Percentiles rank a stretch among this genome's conserved stretches.
These are phyloP conservation scores for Eupristina koningsbergeri DNA, from an alignment of 1,140 invertebrate species.

Conservation along the genomic window DNA sequence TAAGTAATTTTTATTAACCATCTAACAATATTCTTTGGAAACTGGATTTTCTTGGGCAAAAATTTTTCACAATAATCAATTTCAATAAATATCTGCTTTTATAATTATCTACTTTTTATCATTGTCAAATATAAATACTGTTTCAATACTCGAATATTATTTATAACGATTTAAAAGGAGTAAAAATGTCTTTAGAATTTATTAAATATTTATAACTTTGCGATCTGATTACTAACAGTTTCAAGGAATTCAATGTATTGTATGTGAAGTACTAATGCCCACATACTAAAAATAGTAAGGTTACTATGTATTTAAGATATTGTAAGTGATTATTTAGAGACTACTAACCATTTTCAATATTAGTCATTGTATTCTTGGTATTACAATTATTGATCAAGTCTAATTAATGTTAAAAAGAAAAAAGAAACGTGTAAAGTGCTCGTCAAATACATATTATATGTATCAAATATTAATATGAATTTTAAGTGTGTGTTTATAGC, in stretches of 20 bases:
- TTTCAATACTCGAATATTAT: not conserved
- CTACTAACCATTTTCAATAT: constrained; percentile 15
- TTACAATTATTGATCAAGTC: constrained; percentile 7
- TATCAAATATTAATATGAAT: too few relatives aligned
- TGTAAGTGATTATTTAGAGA: constrained; percentile 20
- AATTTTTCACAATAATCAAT: too few relatives aligned
- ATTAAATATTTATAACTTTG: constrained; percentile 7
- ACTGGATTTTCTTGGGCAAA: too few relatives aligned
- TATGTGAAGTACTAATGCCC: constrained; percentile 8
- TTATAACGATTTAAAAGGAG: not conserved
- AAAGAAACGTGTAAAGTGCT: too few relatives aligned
- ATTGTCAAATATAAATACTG: not conserved
- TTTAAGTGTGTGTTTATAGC: not conserved
- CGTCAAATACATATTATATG: not conserved
- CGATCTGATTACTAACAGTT: not conserved
- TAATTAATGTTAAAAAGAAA: constrained; percentile 30
- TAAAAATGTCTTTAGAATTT: constrained; percentile 13
- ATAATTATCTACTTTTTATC: too few relatives aligned
- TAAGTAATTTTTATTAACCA: too few relatives aligned
- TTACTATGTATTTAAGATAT: constrained; percentile 23
- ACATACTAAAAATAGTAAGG: constrained; percentile 23
- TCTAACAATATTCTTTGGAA: too few relatives aligned
- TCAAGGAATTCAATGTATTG: constrained; percentile 5
- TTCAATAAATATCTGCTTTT: too few relatives aligned
- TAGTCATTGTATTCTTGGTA: constrained; percentile 11